Evolutionary conservation across 2,113 vertebrate genomes (phyloP).

Genomic region (Microcebus griseorufus): DNA sequence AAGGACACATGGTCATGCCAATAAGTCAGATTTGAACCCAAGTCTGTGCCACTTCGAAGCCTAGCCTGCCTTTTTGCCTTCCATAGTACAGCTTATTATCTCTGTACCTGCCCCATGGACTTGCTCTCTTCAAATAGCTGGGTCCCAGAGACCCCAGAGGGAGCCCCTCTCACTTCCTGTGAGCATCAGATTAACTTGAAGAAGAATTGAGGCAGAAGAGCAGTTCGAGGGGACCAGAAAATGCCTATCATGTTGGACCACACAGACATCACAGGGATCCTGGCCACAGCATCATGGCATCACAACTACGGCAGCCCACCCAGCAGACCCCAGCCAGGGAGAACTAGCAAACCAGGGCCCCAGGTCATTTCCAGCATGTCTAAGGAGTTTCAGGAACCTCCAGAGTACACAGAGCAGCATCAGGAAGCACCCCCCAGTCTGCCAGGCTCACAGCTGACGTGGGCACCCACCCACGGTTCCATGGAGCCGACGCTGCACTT

Average conservation of each 20-base stretch:
- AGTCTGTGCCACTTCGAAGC: neutral
- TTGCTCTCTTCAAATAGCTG: neutral
- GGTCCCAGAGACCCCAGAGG: neutral
- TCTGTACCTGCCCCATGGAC: neutral
- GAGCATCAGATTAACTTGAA: neutral
- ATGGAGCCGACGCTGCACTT: accelerated
- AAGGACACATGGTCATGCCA: neutral
- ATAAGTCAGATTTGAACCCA: neutral
- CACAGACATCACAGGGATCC: neutral
- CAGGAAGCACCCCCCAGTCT: neutral
- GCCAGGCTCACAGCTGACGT: neutral
- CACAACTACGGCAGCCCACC: neutral
- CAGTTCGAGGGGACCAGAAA: neutral
- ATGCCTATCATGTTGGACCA: neutral
- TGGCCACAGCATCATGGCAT: neutral
- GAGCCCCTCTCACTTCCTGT: neutral
- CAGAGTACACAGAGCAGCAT: neutral
- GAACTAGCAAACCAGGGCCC: neutral
- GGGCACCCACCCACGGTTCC: neutral
- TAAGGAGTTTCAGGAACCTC: neutral
- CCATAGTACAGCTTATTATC: neutral
- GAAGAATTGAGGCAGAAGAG: neutral
- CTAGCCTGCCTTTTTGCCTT: neutral
- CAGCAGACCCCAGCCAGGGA: neutral
- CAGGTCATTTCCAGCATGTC: neutral